Percentiles rank a stretch among this genome's conserved stretches.
These are phyloP conservation scores for Sciurus niger DNA, from an alignment of 2,113 vertebrate genomes.

Conservation along the genomic window DNA sequence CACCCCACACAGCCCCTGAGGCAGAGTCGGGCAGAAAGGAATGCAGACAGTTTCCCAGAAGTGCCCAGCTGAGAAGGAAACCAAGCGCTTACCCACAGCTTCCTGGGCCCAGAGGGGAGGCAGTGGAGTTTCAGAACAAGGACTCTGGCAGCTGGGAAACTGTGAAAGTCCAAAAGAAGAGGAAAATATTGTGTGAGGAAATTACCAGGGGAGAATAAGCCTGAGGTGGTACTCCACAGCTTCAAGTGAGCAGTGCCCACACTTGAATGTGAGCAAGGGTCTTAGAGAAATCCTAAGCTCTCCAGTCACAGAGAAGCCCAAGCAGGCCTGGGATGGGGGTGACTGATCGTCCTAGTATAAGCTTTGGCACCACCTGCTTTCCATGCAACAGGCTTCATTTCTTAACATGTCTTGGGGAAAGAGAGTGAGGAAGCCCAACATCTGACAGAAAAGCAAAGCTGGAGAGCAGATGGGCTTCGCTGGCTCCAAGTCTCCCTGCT, in stretches of 20 bases:
- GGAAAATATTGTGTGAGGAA: not conserved
- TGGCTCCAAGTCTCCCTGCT: not conserved
- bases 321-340: not conserved
- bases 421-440: not conserved
- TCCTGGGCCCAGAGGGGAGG: slow-evolving; percentile 53
- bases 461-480: slow-evolving; percentile 16
- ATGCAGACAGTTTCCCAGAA: slow-evolving; percentile 80
- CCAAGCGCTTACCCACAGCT: slow-evolving; percentile 64
- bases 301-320: not conserved
- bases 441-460: slow-evolving; percentile 59
- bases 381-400: slow-evolving; percentile 13
- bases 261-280: not conserved
- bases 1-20: slow-evolving; percentile 52
- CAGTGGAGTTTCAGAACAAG: slow-evolving; percentile 16
- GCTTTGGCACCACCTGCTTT: slow-evolving; percentile 24
- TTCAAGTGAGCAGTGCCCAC: not conserved
- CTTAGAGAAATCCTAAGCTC: not conserved
- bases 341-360: not conserved
- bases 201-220: not conserved
- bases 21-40: slow-evolving; percentile 76
- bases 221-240: not conserved
- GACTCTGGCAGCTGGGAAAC: not conserved
- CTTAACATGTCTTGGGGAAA: not conserved
- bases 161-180: slow-evolving; percentile 12
- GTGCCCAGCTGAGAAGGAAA: slow-evolving; percentile 57